These are phyloP conservation scores for Drosophila nr. medialis DNA, from an alignment of 2,888 invertebrate species.

Conservation along the genomic window DNA sequence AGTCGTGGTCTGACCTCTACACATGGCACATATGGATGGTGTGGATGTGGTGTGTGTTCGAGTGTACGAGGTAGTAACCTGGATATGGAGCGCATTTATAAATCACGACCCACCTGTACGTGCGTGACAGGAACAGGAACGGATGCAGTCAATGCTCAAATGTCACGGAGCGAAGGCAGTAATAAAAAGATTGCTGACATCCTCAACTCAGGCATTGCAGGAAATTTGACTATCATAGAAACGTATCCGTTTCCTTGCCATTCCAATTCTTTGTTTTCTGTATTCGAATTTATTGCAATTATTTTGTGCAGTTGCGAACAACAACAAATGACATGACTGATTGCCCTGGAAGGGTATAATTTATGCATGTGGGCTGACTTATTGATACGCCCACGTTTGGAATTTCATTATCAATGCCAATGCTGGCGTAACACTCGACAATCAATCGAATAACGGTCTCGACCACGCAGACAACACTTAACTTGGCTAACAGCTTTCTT, in stretches of 20 bases:
- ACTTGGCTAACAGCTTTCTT: constrained; percentile 23
- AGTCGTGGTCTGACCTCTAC: constrained; percentile 24
- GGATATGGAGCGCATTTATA: constrained; percentile 27
- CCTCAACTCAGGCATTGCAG: constrained; percentile 27
- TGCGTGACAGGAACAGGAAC: constrained; percentile 48
- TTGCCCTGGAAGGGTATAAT: constrained; percentile 54
- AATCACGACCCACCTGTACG: constrained; percentile 54
- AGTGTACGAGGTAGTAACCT: constrained; percentile 36
- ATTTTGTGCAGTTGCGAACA: constrained; percentile 29
- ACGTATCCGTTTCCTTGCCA: constrained; percentile 36
- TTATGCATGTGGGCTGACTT: constrained; percentile 64
- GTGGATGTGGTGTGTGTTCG: background rate
- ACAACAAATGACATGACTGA: constrained; percentile 68
- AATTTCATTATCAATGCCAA: constrained; percentile 79
- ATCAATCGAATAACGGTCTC: constrained; percentile 14
- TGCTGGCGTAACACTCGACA: constrained; percentile 39
- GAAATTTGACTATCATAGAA: constrained; percentile 24
- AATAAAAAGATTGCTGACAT: constrained; percentile 43
- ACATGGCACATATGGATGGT: constrained; percentile 1
- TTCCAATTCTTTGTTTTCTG: constrained; percentile 20
- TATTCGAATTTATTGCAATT: constrained; percentile 41
- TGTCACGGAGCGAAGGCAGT: constrained; percentile 34
- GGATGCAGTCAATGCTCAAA: constrained; percentile 50
- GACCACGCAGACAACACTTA: constrained; percentile 44
- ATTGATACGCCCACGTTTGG: constrained; percentile 57